Conservation (phyloP, 2,797 vertebrate genomes). For the Brachymystax lenok region DNA sequence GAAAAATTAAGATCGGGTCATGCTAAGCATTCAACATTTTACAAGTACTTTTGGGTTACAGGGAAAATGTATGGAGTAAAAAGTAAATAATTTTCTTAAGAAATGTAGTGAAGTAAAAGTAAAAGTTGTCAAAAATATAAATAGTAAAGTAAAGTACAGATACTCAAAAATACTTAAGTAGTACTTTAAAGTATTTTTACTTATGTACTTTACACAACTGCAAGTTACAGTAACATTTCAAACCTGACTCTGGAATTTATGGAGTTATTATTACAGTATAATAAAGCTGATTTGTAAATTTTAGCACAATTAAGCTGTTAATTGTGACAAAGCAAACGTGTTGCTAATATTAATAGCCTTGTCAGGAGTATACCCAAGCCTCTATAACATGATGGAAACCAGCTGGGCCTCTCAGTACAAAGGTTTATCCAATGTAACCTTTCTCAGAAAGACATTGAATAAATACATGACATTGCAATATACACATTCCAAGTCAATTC, state of each 20-base stretch:
- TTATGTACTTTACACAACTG: too few species aligned
- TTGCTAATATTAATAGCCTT: conserved; percentile 22
- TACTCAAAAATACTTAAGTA: too few species aligned
- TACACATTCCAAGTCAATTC: neutral
- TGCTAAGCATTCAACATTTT: too few species aligned
- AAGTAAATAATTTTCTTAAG: too few species aligned
- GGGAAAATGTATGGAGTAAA: too few species aligned
- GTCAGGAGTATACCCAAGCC: conserved; percentile 19
- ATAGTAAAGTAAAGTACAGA: too few species aligned
- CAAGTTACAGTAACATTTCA: neutral
- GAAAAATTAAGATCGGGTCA: too few species aligned
- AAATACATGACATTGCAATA: neutral
- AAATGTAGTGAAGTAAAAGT: too few species aligned
- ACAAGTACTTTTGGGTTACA: too few species aligned
- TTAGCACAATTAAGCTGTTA: neutral
- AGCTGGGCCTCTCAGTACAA: conserved; percentile 15
- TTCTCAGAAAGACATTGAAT: conserved; percentile 11
- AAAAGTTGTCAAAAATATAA: too few species aligned
- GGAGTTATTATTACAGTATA: neutral
- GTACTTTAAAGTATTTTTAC: too few species aligned
- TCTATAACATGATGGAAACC: conserved; percentile 25
- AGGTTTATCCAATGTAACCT: conserved; percentile 30
- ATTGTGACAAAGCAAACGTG: neutral
- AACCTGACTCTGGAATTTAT: neutral
- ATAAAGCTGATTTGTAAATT: neutral